phyloP scores from a whole-genome alignment of 2,888 invertebrate genomes.

The Hydrotaea cyrtoneurina region DNA sequence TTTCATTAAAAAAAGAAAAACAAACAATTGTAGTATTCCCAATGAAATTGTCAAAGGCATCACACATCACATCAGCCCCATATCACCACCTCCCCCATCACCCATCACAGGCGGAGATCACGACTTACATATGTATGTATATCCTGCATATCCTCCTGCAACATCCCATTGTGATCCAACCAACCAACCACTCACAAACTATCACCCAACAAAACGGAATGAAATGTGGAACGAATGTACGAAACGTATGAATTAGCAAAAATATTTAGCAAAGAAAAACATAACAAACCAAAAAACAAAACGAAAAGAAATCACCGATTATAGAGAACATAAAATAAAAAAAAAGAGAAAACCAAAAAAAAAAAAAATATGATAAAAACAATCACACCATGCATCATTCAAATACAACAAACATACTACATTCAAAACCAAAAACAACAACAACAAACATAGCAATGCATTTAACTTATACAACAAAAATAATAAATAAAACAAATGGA shows the following conservation, averaged over 20 bases:
- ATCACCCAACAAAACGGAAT: not conserved
- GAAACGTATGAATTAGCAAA: constrained; percentile 50
- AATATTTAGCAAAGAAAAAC: constrained; percentile 35
- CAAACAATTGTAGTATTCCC: constrained; percentile 25
- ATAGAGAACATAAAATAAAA: constrained; percentile 9
- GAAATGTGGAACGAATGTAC: not conserved
- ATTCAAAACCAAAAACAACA: constrained; percentile 53
- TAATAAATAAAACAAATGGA: constrained; percentile 56
- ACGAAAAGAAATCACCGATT: constrained; percentile 35
- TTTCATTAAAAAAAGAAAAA: no score
- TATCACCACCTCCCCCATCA: not conserved
- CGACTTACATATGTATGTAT: not conserved
- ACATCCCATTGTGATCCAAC: not conserved
- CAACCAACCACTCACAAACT: not conserved
- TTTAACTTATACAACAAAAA: constrained; percentile 68
- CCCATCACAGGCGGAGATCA: not conserved
- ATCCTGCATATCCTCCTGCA: not conserved
- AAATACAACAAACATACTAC: constrained; percentile 50
- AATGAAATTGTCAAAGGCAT: constrained; percentile 18
- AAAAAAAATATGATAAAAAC: constrained; percentile 18
- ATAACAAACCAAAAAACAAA: not conserved
- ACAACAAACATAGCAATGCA: constrained; percentile 68
- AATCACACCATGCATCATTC: constrained; percentile 38
- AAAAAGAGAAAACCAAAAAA: constrained; percentile 5
- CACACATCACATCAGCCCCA: not conserved